Base-by-base conservation (phyloP, 92 coral and sea anemone genomes). In the Epizoanthus scotinus region DNA sequence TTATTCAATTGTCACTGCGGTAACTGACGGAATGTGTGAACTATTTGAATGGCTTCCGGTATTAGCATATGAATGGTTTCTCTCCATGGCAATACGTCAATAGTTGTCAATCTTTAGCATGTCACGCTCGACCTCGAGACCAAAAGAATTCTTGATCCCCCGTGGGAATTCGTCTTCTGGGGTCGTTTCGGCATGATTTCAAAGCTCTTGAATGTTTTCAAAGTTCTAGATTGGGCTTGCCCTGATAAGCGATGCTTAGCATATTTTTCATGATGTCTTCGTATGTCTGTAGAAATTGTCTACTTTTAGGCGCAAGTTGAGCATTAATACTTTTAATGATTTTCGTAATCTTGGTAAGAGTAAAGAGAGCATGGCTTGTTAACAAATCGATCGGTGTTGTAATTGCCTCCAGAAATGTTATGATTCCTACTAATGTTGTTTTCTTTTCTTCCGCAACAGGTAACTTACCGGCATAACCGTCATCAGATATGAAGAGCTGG, bases 351-450 rank as follows among this genome's bases (percentile, higher is more conserved):
- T 38, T 20, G 85, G 91, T 87, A 61, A 71, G 89, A 71, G 89
- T 50, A 82, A 61, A 71, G 89, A 71, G 89, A 59, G 85, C 82
- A 77, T 21, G 54, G 61, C 71, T 68, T 53, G 61, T 88, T 89
- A 85, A 89, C 95, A 89, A 92, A 79, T 87, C 82, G 56, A 75
- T 65, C 84, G 54, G 42, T 15, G 77, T 82, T 42, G 49, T 88
- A 92, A 92, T 90, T 92, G 92, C 83, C 87, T 92, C 57, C 70
- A n/a, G 82, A 90, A 86, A 78, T 90, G 94, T 90, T 90, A 85
- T 92, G 88, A 79, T 86, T 90, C 86, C 63, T 70, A 47, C 83
- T 82, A 77, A 78, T 82, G 78, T 84, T 87, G 75, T 83, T 87
- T 90, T 90, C 82, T 42, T 82, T 87, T 82, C 71, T 83, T 60